These are phyloP conservation scores for rabbit (Oryctolagus cuniculus) DNA, from an alignment of 2,113 vertebrate species.

Conservation along the genomic window mOryCun1.1 NC_091438.1:100529501-100530000, in stretches of 20 bases:
- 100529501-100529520: conserved; percentile 53
- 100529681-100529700: conserved; percentile 66
- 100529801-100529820: neutral
- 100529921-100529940: neutral
- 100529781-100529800: neutral
- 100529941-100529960: neutral
- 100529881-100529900: neutral
- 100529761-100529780: conserved; percentile 16
- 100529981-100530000: conserved; percentile 14
- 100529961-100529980: neutral
- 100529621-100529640: conserved; percentile 50
- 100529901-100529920: neutral
- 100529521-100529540: conserved; percentile 45
- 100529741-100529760: neutral
- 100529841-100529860: neutral
- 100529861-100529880: neutral
- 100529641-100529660: conserved; percentile 63
- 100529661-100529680: conserved; percentile 44
- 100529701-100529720: conserved; percentile 27
- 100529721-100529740: neutral
- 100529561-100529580: conserved; percentile 33
- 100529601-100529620: conserved; percentile 61
- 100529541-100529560: neutral
- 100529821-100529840: neutral
- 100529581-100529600: conserved; percentile 60